A percentile compares a stretch with the other conserved stretches of the same genome.
Conservation (phyloP, 35 echinoderm and acorn worm species). For the Strongylocentrotus purpuratus region DNA sequence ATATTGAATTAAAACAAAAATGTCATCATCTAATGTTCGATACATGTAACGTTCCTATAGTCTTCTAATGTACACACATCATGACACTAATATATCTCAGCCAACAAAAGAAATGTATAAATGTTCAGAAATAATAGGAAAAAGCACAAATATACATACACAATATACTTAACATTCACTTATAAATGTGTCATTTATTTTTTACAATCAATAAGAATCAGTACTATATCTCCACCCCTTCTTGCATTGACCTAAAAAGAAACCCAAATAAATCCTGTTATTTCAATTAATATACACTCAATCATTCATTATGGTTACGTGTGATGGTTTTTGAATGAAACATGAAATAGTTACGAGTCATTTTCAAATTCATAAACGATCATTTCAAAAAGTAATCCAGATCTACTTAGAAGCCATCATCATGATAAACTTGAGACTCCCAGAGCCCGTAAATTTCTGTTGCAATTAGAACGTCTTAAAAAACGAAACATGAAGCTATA, state of each 20-base stretch:
- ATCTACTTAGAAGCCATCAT: neutral
- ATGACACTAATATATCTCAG: neutral
- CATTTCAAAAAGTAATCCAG: neutral
- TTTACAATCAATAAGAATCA: neutral
- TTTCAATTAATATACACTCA: neutral
- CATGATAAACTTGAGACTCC: neutral
- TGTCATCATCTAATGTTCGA: neutral
- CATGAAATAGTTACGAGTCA: neutral
- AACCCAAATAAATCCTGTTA: neutral
- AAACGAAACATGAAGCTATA: neutral
- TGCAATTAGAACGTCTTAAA: neutral
- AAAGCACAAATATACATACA: constrained; percentile 11
- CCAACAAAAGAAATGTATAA: neutral
- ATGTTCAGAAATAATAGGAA: neutral
- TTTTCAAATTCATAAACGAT: neutral
- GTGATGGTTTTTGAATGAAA: neutral
- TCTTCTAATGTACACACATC: neutral
- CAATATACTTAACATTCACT: neutral
- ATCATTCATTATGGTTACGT: neutral
- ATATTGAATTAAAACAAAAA: neutral
- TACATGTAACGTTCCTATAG: neutral
- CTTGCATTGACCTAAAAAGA: neutral
- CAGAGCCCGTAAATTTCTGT: neutral
- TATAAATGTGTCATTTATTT: neutral
- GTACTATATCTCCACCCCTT: neutral